These are phyloP conservation scores for Mesocricetus auratus DNA, from an alignment of 2,113 vertebrate genomes.

Conservation along the genomic window DNA sequence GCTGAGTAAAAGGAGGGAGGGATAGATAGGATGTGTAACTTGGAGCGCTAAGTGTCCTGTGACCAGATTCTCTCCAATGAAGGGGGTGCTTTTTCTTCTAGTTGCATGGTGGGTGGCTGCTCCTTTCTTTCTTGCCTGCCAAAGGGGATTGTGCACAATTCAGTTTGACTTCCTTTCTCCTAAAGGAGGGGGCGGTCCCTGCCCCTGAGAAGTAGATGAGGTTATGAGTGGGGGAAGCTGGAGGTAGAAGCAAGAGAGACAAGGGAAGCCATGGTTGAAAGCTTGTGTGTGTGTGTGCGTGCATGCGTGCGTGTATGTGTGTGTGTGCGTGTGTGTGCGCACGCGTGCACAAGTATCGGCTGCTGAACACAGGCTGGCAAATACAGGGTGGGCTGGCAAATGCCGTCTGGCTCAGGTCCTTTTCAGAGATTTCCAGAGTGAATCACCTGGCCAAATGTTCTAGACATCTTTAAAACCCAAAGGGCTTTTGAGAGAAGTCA, in stretches of 20 bases:
- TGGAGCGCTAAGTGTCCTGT: background rate
- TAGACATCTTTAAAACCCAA: slow-evolving; percentile 10
- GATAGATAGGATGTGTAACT: background rate
- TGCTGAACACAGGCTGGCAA: background rate
- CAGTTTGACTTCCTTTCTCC: slow-evolving; percentile 2
- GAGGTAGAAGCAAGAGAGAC: background rate
- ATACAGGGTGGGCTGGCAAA: background rate
- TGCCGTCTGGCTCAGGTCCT: background rate
- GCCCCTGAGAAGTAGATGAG: background rate
- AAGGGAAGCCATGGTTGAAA: background rate
- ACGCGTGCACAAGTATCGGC: background rate
- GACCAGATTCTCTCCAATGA: background rate
- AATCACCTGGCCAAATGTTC: background rate
- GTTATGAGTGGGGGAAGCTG: background rate
- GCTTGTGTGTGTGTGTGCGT: background rate
- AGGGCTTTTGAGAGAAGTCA: slow-evolving; percentile 22
- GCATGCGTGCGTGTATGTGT: background rate
- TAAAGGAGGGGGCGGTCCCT: background rate
- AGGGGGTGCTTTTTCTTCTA: background rate
- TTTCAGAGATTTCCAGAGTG: background rate
- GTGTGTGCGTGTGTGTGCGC: background rate
- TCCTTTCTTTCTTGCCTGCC: background rate
- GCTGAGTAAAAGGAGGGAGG: background rate
- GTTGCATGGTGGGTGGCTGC: background rate
- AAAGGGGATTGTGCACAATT: background rate